A percentile compares a stretch with the other conserved stretches of the same genome.
Evolutionary conservation across 2,888 invertebrate species (phyloP).

Genomic region (Thera britannica): DNA sequence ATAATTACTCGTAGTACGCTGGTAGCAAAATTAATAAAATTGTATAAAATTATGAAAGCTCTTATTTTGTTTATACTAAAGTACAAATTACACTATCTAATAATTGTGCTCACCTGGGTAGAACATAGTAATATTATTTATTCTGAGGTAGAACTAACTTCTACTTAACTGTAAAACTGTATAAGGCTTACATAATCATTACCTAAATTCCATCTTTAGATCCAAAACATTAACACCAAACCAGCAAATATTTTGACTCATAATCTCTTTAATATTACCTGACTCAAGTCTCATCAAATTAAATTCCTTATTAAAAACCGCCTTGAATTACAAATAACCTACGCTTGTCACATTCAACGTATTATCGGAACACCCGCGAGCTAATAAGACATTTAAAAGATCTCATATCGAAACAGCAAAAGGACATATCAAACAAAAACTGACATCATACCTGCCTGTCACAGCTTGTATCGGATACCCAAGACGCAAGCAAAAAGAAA

Average conservation of each 20-base stretch:
- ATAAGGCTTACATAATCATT: too few relatives aligned
- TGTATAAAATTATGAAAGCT: too few relatives aligned
- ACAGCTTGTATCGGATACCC: conserved; percentile 58
- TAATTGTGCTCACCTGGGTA: too few relatives aligned
- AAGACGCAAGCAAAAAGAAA: conserved; percentile 45
- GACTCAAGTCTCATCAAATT: conserved; percentile 16
- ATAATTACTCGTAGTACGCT: too few relatives aligned
- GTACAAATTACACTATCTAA: too few relatives aligned
- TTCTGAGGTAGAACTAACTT: too few relatives aligned
- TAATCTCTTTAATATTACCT: conserved; percentile 7
- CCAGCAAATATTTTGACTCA: conserved; percentile 20
- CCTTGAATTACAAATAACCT: conserved; percentile 26
- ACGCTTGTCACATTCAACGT: conserved; percentile 41
- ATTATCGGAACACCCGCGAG: conserved; percentile 51
- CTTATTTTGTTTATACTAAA: too few relatives aligned
- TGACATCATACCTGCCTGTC: conserved; percentile 54
- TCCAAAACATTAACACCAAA: not conserved
- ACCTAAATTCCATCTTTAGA: too few relatives aligned
- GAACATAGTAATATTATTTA: too few relatives aligned
- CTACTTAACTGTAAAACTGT: too few relatives aligned
- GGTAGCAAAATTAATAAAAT: too few relatives aligned
- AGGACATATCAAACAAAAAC: conserved; percentile 34
- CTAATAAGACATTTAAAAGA: conserved; percentile 70
- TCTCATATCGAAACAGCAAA: conserved; percentile 62
- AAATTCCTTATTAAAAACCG: conserved; percentile 22